phyloP scores from a whole-genome alignment of 2,888 invertebrate species.

The Pristionchus exspectatus region DNA sequence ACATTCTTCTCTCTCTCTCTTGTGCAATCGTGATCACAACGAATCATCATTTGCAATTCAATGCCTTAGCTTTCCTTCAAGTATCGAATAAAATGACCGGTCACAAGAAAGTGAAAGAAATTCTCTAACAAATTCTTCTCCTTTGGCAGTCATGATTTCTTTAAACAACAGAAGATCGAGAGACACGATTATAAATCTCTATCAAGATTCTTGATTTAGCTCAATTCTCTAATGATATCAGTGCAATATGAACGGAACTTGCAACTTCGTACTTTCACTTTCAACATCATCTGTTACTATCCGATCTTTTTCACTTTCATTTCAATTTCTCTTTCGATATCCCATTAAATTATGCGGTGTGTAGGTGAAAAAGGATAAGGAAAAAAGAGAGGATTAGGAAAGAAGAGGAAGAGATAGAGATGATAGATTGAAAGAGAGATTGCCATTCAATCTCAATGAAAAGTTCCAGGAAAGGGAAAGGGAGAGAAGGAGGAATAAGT shows the following conservation, averaged over 20 bases:
- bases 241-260: neutral
- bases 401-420: conserved; percentile 1
- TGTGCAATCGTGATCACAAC: neutral
- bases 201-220: no score
- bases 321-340: neutral
- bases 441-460: conserved; percentile 6
- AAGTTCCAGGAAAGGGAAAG: conserved; percentile 37
- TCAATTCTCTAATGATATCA: no score
- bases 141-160: neutral
- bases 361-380: neutral
- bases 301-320: conserved; percentile 26
- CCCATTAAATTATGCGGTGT: conserved; percentile 9
- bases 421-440: conserved; percentile 40
- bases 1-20: neutral
- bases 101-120: neutral
- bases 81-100: neutral
- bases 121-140: neutral
- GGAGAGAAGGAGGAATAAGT: conserved; percentile 12
- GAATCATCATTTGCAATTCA: conserved; percentile 38
- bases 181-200: no score
- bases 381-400: neutral
- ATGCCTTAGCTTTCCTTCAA: neutral
- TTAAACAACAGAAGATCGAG: neutral
- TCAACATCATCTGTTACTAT: neutral
- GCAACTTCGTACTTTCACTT: neutral